phyloP scores from a whole-genome alignment of 2,113 vertebrate species.

The Larimichthys polyactis region DNA sequence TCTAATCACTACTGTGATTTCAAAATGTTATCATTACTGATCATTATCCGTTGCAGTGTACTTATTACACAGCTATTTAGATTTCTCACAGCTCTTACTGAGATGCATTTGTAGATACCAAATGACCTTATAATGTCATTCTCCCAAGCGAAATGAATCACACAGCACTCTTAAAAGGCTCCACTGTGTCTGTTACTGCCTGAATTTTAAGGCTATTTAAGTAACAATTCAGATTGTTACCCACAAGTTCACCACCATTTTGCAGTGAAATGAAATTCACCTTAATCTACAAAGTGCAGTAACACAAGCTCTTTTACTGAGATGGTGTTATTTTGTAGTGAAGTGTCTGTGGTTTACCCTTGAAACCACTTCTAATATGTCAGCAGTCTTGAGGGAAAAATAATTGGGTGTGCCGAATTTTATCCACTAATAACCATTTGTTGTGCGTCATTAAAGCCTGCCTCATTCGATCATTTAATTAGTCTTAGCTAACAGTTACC shows the following conservation, averaged over 20 bases:
- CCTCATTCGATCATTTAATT: conserved; percentile 55
- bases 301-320: background rate
- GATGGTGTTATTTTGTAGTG: conserved; percentile 1
- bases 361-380: conserved; percentile 2
- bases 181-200: background rate
- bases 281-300: conserved; percentile 12
- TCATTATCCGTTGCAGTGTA: conserved; percentile 3
- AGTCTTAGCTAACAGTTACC: conserved; percentile 35
- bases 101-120: conserved; percentile 5
- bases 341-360: background rate
- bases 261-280: background rate
- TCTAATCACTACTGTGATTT: background rate
- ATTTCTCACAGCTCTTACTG: conserved; percentile 2
- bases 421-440: conserved; percentile 49
- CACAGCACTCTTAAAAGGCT: conserved; percentile 8
- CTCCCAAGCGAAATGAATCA: background rate
- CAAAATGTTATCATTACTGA: conserved; percentile 6
- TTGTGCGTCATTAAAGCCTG: conserved; percentile 56
- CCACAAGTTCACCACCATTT: background rate
- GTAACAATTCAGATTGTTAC: background rate
- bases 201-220: background rate
- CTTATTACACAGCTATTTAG: background rate
- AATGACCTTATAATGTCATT: background rate
- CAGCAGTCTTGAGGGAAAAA: conserved; percentile 20
- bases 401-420: conserved; percentile 43